Evolutionary conservation across 2,113 vertebrate genomes (phyloP).

Genomic region (human): GRCh38 chr6:105780501-105781000

Average conservation of each 20-base stretch:
- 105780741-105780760: conserved; percentile 52
- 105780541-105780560: conserved; percentile 24
- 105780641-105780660: conserved; percentile 46
- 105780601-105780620: conserved; percentile 65
- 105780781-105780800: conserved; percentile 69
- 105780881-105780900: conserved; percentile 58
- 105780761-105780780: conserved; percentile 64
- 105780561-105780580: conserved; percentile 64
- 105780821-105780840: conserved; percentile 63
- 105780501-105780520: conserved; percentile 63
- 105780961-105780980: conserved; percentile 47
- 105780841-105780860: conserved; percentile 57
- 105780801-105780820: conserved; percentile 58
- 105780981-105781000: conserved; percentile 46
- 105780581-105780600: conserved; percentile 65
- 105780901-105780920: conserved; percentile 50
- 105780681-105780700: conserved; percentile 35
- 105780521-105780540: conserved; percentile 61
- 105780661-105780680: conserved; percentile 69
- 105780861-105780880: conserved; percentile 41
- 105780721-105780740: conserved; percentile 61
- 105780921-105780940: conserved; percentile 49
- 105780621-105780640: conserved; percentile 71
- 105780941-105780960: conserved; percentile 49
- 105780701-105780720: conserved; percentile 73